These are phyloP conservation scores for Rhopalosiphum maidis DNA, from an alignment of 1,140 invertebrate genomes.

Conservation along the genomic window DNA sequence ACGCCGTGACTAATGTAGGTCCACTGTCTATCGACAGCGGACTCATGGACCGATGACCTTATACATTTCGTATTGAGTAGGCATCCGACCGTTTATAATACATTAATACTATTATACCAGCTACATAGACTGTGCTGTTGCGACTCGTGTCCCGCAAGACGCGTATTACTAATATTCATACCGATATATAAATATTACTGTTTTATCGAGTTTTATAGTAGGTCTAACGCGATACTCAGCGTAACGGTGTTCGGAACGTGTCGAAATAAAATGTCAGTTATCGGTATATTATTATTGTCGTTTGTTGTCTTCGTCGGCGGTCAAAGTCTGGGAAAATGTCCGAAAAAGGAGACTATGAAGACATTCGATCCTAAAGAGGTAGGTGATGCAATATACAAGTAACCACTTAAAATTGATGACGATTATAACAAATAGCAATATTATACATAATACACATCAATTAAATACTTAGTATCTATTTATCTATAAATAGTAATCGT, in stretches of 20 bases:
- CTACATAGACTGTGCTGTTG: not conserved
- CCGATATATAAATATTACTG: not conserved
- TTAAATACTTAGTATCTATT: not conserved
- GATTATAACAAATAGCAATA: too few species aligned
- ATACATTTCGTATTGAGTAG: not conserved
- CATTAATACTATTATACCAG: not conserved
- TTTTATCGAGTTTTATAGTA: not conserved
- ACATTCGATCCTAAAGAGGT: slow-evolving; percentile 17
- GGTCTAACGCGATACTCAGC: not conserved
- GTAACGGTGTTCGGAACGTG: too few species aligned
- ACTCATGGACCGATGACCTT: not conserved
- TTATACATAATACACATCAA: too few species aligned
- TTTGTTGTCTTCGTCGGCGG: not conserved
- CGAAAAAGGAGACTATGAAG: slow-evolving; percentile 49
- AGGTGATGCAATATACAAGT: not conserved
- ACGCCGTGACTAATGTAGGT: not conserved
- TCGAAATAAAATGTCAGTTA: not conserved
- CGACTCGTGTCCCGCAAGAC: not conserved
- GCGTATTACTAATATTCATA: not conserved
- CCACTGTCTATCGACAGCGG: not conserved
- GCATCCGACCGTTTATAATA: not conserved
- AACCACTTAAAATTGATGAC: too few species aligned
- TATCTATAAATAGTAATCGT: not conserved
- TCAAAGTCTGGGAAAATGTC: slow-evolving; percentile 48
- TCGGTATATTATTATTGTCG: not conserved